Conservation (phyloP, 1,140 invertebrate genomes). For the Penaeus indicus region DNA sequence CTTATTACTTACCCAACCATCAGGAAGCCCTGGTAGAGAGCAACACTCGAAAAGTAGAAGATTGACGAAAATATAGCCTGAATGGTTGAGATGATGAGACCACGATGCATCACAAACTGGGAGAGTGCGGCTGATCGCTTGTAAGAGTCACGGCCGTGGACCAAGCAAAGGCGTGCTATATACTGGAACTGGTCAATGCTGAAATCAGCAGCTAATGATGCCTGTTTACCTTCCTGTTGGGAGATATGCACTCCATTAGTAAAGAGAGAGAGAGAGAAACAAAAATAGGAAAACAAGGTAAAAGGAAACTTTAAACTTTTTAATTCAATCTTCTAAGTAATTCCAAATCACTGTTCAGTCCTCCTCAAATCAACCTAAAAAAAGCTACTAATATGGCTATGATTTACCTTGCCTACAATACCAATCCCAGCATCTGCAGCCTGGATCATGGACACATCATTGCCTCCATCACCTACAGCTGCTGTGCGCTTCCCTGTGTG, state of each 20-base stretch:
- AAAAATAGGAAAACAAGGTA: too few relatives aligned
- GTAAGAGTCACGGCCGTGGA: slow-evolving; percentile 96
- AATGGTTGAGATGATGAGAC: slow-evolving; percentile 98
- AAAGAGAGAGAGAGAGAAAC: too few relatives aligned
- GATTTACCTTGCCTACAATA: slow-evolving; percentile 81
- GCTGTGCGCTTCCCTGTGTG: slow-evolving; percentile 78
- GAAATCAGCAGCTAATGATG: slow-evolving; percentile 98
- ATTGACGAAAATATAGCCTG: slow-evolving; percentile 99
- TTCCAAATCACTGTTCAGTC: too few relatives aligned
- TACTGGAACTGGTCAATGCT: slow-evolving; percentile 94
- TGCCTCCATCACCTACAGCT: slow-evolving; percentile 75
- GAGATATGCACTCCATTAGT: too few relatives aligned
- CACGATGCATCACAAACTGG: slow-evolving; percentile 99
- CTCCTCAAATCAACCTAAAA: too few relatives aligned
- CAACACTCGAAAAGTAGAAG: slow-evolving; percentile 98
- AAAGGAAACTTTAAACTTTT: too few relatives aligned
- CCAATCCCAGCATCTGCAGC: slow-evolving; percentile 81
- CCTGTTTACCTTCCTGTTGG: slow-evolving; percentile 87
- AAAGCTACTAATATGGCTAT: not conserved
- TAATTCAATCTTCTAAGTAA: too few relatives aligned
- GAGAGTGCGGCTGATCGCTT: slow-evolving; percentile 95
- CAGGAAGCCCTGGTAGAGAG: slow-evolving; percentile 97
- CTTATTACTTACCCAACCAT: slow-evolving; percentile 88
- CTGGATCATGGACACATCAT: slow-evolving; percentile 79
- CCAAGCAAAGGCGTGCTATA: slow-evolving; percentile 85